Conservation (phyloP, 2,797 vertebrate species). For the Lepus townsendii region DNA sequence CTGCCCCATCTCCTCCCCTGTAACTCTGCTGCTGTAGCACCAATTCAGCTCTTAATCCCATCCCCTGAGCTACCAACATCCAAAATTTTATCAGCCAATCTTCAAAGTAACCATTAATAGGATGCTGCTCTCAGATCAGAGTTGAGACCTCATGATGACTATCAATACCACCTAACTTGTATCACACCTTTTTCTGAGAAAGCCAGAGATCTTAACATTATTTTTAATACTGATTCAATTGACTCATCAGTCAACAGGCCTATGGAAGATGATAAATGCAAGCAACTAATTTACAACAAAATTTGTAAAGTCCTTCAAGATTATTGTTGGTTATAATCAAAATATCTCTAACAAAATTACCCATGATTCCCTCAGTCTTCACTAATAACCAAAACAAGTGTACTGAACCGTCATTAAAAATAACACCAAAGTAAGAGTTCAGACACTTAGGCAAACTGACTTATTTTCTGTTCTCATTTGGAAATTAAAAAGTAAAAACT, state of each 20-base stretch:
- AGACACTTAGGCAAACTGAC: background rate
- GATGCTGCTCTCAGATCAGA: background rate
- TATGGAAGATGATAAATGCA: background rate
- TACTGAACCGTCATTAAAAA: background rate
- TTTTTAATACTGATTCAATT: background rate
- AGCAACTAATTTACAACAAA: conserved; percentile 13
- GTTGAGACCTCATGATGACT: background rate
- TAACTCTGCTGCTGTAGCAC: background rate
- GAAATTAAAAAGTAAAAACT: conserved; percentile 24
- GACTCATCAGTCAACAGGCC: background rate
- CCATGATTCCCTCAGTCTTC: background rate
- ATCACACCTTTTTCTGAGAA: background rate
- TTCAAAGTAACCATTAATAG: background rate
- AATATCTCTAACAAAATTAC: conserved; percentile 40
- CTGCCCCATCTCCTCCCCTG: background rate
- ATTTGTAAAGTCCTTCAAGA: background rate
- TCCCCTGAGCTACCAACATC: background rate
- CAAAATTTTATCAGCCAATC: background rate
- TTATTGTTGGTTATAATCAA: background rate
- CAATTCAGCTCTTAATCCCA: background rate
- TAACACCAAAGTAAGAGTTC: conserved; percentile 9
- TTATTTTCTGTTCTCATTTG: background rate
- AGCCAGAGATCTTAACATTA: background rate
- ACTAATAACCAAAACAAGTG: background rate
- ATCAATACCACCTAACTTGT: background rate